These are phyloP conservation scores for Papilio polytes DNA, from an alignment of 1,140 invertebrate genomes.

Conservation along the genomic window DNA sequence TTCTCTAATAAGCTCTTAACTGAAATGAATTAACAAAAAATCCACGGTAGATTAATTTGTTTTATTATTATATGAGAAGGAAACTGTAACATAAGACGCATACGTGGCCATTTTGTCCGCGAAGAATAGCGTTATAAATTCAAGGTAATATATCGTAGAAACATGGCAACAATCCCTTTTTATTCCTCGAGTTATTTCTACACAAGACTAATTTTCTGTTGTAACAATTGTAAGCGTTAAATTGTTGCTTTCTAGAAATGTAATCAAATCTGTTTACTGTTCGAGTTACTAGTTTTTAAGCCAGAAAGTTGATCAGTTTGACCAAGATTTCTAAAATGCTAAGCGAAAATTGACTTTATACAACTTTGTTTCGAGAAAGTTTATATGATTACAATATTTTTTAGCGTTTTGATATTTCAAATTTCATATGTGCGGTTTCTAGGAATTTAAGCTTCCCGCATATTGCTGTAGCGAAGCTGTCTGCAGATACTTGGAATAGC, in stretches of 20 bases:
- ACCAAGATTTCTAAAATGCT: neutral
- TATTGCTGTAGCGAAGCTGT: slow-evolving; percentile 4
- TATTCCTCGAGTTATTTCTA: slow-evolving; percentile 15
- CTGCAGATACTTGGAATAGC: neutral
- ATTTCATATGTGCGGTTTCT: slow-evolving; percentile 13
- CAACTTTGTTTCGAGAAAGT: too few relatives aligned
- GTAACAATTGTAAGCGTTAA: neutral
- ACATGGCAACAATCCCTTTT: slow-evolving; percentile 34
- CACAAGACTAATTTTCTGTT: slow-evolving; percentile 10
- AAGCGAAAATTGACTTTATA: neutral
- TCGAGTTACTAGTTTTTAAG: neutral
- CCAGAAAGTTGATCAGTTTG: neutral
- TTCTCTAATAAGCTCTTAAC: neutral
- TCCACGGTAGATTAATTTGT: neutral
- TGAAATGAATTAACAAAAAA: neutral
- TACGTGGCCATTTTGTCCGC: slow-evolving; percentile 25
- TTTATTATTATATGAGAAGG: slow-evolving; percentile 3
- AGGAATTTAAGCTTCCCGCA: neutral
- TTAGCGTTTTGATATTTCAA: slow-evolving; percentile 8
- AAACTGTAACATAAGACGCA: slow-evolving; percentile 18
- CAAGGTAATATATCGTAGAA: slow-evolving; percentile 33
- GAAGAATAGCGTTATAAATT: slow-evolving; percentile 32
- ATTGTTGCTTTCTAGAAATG: neutral
- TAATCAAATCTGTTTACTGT: neutral
- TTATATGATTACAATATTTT: neutral